Conservation (phyloP, 2,888 invertebrate species). For the Chouioia cunea region DNA sequence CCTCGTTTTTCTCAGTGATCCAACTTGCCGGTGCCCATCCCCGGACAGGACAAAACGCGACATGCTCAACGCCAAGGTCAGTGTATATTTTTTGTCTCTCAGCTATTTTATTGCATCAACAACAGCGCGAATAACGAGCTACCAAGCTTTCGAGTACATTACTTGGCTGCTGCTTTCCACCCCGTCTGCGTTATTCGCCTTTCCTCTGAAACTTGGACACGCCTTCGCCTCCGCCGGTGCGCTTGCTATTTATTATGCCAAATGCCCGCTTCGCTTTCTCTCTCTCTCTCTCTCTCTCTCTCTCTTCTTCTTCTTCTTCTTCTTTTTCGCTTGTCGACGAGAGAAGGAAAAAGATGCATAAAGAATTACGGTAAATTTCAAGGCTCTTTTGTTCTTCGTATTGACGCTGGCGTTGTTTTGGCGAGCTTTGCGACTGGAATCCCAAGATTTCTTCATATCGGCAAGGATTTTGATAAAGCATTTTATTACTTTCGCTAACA, state of each 20-base stretch:
- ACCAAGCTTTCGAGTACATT: slow-evolving; percentile 36
- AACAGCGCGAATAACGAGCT: no score
- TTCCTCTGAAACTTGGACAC: slow-evolving; percentile 9
- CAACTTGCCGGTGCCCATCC: not conserved
- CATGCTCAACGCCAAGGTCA: slow-evolving; percentile 45
- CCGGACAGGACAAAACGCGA: not conserved
- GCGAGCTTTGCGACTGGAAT: not conserved
- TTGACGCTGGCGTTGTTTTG: not conserved
- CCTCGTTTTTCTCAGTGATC: no score
- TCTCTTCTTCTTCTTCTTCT: no score
- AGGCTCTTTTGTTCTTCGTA: slow-evolving; percentile 4
- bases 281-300: not conserved
- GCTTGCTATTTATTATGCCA: slow-evolving; percentile 45
- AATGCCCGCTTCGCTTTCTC: slow-evolving; percentile 27
- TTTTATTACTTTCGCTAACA: not conserved
- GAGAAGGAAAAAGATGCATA: not conserved
- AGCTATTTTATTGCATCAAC: no score
- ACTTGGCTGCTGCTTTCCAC: no score
- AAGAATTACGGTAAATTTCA: slow-evolving; percentile 11
- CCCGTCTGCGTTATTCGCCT: no score
- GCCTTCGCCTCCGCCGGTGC: not conserved
- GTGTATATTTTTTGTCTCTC: no score
- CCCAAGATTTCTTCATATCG: not conserved
- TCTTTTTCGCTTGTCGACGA: slow-evolving; percentile 1
- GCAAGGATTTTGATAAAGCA: not conserved